A percentile compares a stretch with the other conserved stretches of the same genome.
These are phyloP conservation scores for Artibeus lituratus DNA, from an alignment of 2,797 vertebrate species.

Conservation along the genomic window DNA sequence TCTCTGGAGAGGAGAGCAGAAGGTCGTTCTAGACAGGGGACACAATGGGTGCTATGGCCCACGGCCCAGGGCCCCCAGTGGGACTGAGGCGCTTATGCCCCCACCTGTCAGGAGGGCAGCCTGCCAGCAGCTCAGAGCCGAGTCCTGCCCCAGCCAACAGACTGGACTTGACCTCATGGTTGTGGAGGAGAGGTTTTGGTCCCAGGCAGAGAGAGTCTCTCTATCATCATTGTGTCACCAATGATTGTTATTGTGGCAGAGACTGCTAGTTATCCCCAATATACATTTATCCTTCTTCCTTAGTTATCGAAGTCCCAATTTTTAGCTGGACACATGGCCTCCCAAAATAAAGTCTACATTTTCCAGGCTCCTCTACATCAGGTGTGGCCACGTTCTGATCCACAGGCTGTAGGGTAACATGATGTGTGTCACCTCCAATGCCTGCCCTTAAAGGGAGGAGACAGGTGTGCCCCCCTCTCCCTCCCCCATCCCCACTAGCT, in stretches of 20 bases:
- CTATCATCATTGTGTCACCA: background rate
- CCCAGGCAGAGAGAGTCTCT: background rate
- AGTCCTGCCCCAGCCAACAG: background rate
- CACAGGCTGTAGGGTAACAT: background rate
- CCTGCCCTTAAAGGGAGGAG: background rate
- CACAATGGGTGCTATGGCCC: too few species aligned
- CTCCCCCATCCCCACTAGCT: background rate
- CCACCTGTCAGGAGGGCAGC: background rate
- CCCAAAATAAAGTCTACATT: background rate
- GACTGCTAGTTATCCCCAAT: background rate
- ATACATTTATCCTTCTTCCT: background rate
- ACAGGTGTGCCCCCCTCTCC: background rate
- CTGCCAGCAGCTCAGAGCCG: background rate
- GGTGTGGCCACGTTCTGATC: background rate
- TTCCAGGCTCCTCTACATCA: background rate
- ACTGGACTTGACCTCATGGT: background rate
- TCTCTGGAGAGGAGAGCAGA: background rate
- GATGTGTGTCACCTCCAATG: background rate
- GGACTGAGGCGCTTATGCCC: background rate
- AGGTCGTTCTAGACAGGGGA: background rate
- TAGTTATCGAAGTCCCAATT: background rate
- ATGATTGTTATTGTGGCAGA: background rate
- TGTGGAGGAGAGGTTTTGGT: background rate
- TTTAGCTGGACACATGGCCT: background rate
- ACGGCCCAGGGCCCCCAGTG: background rate